Evolutionary conservation across 2,797 vertebrate genomes (phyloP).

Genomic region (Delichon dasypus): DNA sequence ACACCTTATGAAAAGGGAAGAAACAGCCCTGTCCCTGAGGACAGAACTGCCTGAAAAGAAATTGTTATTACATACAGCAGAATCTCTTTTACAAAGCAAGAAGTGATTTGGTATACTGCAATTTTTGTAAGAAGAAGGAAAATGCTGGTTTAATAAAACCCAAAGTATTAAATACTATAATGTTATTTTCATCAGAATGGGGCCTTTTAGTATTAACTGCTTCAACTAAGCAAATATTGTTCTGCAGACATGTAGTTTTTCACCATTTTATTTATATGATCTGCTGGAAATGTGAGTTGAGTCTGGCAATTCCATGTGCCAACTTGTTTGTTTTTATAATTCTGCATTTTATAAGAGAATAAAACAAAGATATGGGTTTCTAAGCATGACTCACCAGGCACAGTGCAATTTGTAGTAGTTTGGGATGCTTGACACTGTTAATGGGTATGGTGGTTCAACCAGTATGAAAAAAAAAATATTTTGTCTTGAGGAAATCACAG

Average conservation of each 20-base stretch:
- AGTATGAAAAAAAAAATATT: not conserved
- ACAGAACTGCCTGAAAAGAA: not conserved
- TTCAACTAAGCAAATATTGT: constrained; percentile 50
- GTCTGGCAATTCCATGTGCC: constrained; percentile 22
- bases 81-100: not conserved
- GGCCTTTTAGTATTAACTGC: constrained; percentile 17
- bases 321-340: constrained; percentile 62
- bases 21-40: not conserved
- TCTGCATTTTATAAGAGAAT: constrained; percentile 61
- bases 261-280: constrained; percentile 63
- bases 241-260: constrained; percentile 34
- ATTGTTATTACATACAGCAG: not conserved
- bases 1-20: not conserved
- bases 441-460: not conserved
- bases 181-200: constrained; percentile 18
- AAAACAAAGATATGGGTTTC: constrained; percentile 48
- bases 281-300: constrained; percentile 27
- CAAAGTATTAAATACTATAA: constrained; percentile 25
- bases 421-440: constrained; percentile 17
- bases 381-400: constrained; percentile 34
- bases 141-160: constrained; percentile 29
- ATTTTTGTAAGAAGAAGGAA: constrained; percentile 13
- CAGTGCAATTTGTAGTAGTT: constrained; percentile 23
- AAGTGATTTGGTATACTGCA: not conserved
- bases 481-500: not conserved